Evolutionary conservation across 2,797 vertebrate genomes (phyloP), one percentile per base, ranked within the genome.

Genomic region (Danio albolineatus): DNA sequence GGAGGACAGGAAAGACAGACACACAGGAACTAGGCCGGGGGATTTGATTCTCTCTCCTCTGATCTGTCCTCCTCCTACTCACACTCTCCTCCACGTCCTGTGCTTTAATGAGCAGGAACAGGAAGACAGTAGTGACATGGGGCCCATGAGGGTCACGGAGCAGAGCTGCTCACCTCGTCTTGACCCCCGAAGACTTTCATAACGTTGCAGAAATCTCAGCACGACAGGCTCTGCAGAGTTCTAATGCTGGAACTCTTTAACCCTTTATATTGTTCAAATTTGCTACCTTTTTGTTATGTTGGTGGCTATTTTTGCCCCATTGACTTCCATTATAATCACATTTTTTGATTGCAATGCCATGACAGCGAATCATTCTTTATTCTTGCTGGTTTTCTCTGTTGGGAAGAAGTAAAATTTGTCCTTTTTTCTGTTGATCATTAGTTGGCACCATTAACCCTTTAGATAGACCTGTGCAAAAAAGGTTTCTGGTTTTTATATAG

Each of bases 91-190:
- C 48, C 60, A 17, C 44, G 70, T 73, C 60, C 69, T 53, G 19
- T 73, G 21, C 48, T 76, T 73, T 77, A 65, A 73, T 80, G 43
- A 60, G 78, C 19, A 66, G 51, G 46, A 48, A 73, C 56, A 80
- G 62, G 38, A 75, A 21, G 14, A 56, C 1, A 56, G 67, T 41
- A 36, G 70, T 44, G 54, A 73, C 28, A 64, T 62, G 71, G 78
- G 82, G 39, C 13, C 59, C 64, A 44, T 46, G 69, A 73, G 57
- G 66, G 81, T 82, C 75, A 81, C 46, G 38, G 76, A 83, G 73
- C 73, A 65, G 76, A 64, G 28, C 60, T 28, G 14, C n/a, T 81
- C 81, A 85, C 72, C 79, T 76, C 57, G 2, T 56, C 21, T 59
- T 84, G 76, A 85, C 80, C 84, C 73, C 38, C 19, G n/a, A 54